A percentile compares a stretch with the other conserved stretches of the same genome.
Conservation (phyloP, 1,140 invertebrate genomes). For the Apis dorsata region DNA sequence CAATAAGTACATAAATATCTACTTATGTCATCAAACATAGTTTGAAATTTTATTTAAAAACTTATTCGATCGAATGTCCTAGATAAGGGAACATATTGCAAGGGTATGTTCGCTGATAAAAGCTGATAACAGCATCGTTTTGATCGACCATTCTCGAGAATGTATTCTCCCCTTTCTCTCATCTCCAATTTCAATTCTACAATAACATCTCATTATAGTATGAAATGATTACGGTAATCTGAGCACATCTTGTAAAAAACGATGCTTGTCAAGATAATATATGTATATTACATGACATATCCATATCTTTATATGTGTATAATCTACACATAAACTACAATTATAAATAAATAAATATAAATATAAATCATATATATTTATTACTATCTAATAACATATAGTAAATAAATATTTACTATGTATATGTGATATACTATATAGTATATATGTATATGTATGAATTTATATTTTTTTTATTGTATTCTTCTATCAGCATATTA, state of each 20-base stretch:
- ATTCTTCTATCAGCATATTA: not conserved
- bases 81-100: not conserved
- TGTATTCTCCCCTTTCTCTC: constrained; percentile 24
- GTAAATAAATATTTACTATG: no score
- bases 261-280: constrained; percentile 1
- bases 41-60: constrained; percentile 4
- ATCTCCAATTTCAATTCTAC: constrained; percentile 51
- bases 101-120: not conserved
- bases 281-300: not conserved
- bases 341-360: no score
- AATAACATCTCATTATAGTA: constrained; percentile 54
- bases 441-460: no score
- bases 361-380: no score
- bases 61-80: not conserved
- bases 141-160: constrained; percentile 12
- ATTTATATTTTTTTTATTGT: not conserved
- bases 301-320: not conserved
- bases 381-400: no score
- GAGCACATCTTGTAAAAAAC: constrained; percentile 22
- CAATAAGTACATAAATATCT: no score
- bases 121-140: constrained; percentile 3
- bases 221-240: constrained; percentile 52
- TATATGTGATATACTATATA: no score
- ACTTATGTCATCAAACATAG: not conserved
- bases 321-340: not conserved